These are phyloP conservation scores for Frankliniella intonsa DNA, from an alignment of 2,888 invertebrate species.

Conservation along the genomic window DNA sequence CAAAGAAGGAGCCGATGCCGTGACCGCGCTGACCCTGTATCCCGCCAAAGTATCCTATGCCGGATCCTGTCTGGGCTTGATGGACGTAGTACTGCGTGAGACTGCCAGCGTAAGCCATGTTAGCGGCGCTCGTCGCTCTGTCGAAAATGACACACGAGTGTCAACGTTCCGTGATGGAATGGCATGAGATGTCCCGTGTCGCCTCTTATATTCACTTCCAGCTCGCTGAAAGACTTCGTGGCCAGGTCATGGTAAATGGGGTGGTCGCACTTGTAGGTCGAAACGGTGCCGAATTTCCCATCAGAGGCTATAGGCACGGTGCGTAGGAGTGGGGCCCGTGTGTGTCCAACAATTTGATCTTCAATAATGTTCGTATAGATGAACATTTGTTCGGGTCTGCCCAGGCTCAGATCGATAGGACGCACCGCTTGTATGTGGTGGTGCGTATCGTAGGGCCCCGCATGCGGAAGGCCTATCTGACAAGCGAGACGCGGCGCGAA, in stretches of 20 bases:
- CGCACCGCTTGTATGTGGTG: neutral
- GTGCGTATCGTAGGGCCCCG: neutral
- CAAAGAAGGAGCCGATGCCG: neutral
- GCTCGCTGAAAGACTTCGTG: neutral
- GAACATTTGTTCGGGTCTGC: neutral
- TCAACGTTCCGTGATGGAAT: neutral
- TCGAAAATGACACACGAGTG: neutral
- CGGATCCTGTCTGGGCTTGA: neutral
- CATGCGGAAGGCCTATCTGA: neutral
- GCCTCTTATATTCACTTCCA: conserved; percentile 2
- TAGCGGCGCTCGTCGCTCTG: neutral
- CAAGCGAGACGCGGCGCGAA: neutral
- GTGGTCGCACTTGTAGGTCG: neutral
- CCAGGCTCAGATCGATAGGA: neutral
- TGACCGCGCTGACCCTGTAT: neutral
- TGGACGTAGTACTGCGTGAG: neutral
- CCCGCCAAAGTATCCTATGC: neutral
- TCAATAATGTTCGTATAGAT: neutral
- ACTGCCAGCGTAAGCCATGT: neutral
- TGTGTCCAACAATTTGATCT: neutral
- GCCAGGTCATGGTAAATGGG: neutral
- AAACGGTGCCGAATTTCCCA: neutral
- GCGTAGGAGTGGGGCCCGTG: neutral
- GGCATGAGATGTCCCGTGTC: neutral
- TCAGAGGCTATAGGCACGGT: neutral